Percentiles rank a stretch among this genome's conserved stretches.
These are phyloP conservation scores for Megalops atlanticus DNA, from an alignment of 2,113 vertebrate species.

Conservation along the genomic window DNA sequence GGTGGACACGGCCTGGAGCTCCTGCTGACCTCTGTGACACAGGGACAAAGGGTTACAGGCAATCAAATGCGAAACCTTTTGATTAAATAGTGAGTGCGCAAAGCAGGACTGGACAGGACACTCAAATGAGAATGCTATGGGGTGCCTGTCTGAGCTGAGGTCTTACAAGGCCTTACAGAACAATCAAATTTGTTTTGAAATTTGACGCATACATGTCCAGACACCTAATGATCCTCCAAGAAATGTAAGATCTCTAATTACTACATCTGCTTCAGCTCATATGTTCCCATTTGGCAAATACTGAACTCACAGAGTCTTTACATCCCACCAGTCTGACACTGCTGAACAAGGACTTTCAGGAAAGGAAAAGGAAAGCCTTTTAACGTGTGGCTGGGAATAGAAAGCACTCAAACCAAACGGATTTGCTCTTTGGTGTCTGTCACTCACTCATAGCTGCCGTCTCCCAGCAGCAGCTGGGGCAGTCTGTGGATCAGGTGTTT, in stretches of 20 bases:
- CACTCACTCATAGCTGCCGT: conserved; percentile 78
- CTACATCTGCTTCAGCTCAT: neutral
- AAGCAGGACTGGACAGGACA: neutral
- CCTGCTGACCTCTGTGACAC: conserved; percentile 73
- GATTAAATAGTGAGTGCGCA: neutral
- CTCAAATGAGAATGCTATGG: neutral
- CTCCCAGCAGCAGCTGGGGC: conserved; percentile 79
- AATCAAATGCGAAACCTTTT: neutral
- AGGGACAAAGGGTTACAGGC: neutral
- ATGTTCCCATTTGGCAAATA: neutral
- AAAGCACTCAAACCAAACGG: neutral
- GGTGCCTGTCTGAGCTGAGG: neutral
- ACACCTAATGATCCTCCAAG: too few relatives aligned
- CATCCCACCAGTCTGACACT: neutral
- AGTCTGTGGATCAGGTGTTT: conserved; percentile 82
- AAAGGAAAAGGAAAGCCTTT: too few relatives aligned
- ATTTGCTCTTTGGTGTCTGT: neutral
- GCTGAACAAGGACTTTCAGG: too few relatives aligned
- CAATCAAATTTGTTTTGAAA: neutral
- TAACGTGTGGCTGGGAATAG: neutral
- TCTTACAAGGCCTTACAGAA: neutral
- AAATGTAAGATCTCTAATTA: too few relatives aligned
- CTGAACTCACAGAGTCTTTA: neutral
- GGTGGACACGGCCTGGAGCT: conserved; percentile 80
- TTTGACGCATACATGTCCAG: too few relatives aligned